Percentiles rank a stretch among this genome's conserved stretches.
Evolutionary conservation across 1,140 invertebrate genomes (phyloP).

Genomic region (Druon quercuslanigerum): DNA sequence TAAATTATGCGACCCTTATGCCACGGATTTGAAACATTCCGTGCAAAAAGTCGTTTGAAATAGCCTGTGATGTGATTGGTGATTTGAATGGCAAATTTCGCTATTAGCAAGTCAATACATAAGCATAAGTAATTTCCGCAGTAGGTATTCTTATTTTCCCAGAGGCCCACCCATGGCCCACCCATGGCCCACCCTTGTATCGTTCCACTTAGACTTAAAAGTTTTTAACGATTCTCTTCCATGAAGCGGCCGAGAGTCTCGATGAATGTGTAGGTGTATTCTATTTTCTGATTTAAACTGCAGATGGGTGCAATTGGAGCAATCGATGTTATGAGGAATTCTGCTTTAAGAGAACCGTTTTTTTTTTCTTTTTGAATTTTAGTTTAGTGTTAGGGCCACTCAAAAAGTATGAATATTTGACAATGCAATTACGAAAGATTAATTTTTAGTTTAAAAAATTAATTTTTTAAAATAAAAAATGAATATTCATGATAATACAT

Average conservation of each 20-base stretch:
- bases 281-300: neutral
- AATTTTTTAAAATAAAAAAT: too few species aligned
- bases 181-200: neutral
- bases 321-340: conserved; percentile 35
- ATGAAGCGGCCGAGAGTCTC: neutral
- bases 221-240: conserved; percentile 11
- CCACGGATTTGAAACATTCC: conserved; percentile 1
- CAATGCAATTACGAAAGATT: too few species aligned
- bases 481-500: too few species aligned
- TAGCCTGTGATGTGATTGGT: conserved; percentile 24
- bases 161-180: neutral
- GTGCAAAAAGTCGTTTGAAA: conserved; percentile 33
- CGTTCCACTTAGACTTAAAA: neutral
- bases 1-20: neutral
- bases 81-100: conserved; percentile 56
- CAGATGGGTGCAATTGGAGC: conserved; percentile 31
- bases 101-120: conserved; percentile 54
- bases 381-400: neutral
- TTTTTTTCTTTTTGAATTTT: neutral
- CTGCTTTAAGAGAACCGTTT: neutral
- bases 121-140: conserved; percentile 6
- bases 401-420: too few species aligned
- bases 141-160: neutral
- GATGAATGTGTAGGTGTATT: neutral
- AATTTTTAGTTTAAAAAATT: too few species aligned